Evolutionary conservation across 1,140 invertebrate genomes (phyloP).

Genomic region (Alviniconcha marisindica): DNA sequence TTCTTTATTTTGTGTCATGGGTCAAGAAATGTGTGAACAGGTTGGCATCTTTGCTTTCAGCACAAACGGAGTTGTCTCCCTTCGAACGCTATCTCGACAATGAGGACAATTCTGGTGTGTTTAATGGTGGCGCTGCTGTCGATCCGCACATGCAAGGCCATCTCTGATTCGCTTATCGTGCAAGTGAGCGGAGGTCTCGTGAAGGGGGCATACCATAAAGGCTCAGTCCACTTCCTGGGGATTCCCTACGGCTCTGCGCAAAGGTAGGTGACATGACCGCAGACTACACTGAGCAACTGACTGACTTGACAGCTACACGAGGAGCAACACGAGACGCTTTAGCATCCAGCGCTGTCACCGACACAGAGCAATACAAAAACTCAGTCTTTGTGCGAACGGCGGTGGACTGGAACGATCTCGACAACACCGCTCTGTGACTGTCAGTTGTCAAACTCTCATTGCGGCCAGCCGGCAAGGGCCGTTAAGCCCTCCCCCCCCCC

Average conservation of each 20-base stretch:
- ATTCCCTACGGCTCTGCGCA: constrained; percentile 17
- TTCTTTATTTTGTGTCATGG: too few species aligned
- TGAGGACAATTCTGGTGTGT: not conserved
- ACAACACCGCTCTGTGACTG: too few species aligned
- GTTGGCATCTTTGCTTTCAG: too few species aligned
- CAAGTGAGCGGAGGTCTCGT: not conserved
- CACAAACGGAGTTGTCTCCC: not conserved
- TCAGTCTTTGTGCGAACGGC: too few species aligned
- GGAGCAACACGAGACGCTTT: not conserved
- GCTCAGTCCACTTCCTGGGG: constrained; percentile 13
- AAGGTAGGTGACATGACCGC: not conserved
- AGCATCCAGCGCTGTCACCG: not conserved
- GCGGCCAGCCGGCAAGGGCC: too few species aligned
- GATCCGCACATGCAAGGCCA: not conserved
- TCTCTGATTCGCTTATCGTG: constrained; percentile 22
- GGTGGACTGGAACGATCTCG: too few species aligned
- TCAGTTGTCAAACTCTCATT: too few species aligned
- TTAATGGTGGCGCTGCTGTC: not conserved
- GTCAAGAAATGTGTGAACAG: too few species aligned
- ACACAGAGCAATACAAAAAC: too few species aligned
- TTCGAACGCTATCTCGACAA: not conserved
- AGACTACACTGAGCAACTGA: too few species aligned
- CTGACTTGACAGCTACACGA: too few species aligned
- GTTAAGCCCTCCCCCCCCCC: too few species aligned
- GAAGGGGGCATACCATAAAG: not conserved